A percentile compares a stretch with the other conserved stretches of the same genome.
Conservation (phyloP, 2,888 invertebrate species). For the Caradrina clavipalpis region DNA sequence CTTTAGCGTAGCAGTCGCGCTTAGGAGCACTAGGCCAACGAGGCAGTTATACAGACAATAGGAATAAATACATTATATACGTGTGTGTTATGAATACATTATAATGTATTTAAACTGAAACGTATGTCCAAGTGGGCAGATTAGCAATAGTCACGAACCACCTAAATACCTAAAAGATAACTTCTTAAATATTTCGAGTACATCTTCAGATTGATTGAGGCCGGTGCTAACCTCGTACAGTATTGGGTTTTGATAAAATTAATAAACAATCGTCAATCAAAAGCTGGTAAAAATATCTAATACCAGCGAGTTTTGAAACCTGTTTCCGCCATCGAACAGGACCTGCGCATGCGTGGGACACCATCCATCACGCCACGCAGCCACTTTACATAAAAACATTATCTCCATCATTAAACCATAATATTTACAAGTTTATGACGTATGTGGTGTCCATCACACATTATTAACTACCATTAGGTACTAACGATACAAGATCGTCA, state of each 20-base stretch:
- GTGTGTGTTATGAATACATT: too few species aligned
- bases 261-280: constrained; percentile 3
- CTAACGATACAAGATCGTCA: constrained; percentile 27
- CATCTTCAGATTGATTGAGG: not conserved
- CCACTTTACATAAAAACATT: not conserved
- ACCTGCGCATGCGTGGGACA: too few species aligned
- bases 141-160: too few species aligned
- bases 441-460: constrained; percentile 1
- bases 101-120: too few species aligned
- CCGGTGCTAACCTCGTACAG: not conserved
- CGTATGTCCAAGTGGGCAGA: too few species aligned
- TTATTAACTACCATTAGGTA: not conserved
- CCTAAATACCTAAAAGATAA: not conserved
- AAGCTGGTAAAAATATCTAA: not conserved
- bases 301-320: not conserved
- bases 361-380: not conserved
- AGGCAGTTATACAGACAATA: too few species aligned
- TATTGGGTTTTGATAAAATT: constrained; percentile 17
- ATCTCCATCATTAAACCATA: constrained; percentile 18
- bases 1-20: too few species aligned
- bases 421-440: constrained; percentile 25
- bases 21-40: too few species aligned
- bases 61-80: too few species aligned
- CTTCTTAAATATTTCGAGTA: too few species aligned
- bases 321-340: constrained; percentile 4